Conservation (phyloP, 2,113 vertebrate genomes). For the Podarcis cretensis region DNA sequence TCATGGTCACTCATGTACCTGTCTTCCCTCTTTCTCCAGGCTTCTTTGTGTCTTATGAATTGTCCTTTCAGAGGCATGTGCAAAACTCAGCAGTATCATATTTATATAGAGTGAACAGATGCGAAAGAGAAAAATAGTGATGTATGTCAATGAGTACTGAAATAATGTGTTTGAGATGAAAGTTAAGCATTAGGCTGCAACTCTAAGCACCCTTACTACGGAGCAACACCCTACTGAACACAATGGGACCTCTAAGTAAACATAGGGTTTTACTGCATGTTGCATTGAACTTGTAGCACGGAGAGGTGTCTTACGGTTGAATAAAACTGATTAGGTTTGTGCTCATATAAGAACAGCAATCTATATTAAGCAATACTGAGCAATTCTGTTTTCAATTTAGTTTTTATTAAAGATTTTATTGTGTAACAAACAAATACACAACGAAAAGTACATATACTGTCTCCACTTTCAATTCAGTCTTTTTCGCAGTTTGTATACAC, state of each 20-base stretch:
- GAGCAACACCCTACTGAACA: neutral
- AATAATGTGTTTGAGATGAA: neutral
- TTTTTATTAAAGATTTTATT: no score
- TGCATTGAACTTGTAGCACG: neutral
- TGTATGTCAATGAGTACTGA: neutral
- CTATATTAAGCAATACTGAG: neutral
- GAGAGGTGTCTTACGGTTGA: neutral
- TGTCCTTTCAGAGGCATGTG: neutral
- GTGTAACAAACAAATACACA: no score
- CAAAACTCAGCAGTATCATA: neutral
- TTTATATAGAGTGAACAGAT: neutral
- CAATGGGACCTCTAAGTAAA: neutral
- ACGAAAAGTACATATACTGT: no score
- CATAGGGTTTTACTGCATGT: neutral
- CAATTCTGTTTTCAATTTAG: no score
- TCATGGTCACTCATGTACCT: conserved; percentile 47
- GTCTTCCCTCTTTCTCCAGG: neutral
- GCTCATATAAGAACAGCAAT: neutral
- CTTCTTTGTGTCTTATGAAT: neutral
- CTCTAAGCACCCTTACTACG: neutral
- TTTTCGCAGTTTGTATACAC: no score
- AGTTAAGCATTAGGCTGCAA: neutral
- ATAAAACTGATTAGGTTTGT: neutral
- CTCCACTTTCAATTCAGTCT: no score
- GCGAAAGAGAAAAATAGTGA: neutral